Percentiles rank a stretch among this genome's conserved stretches.
Conservation (phyloP, 2,797 vertebrate species). For the Otus scops region DNA sequence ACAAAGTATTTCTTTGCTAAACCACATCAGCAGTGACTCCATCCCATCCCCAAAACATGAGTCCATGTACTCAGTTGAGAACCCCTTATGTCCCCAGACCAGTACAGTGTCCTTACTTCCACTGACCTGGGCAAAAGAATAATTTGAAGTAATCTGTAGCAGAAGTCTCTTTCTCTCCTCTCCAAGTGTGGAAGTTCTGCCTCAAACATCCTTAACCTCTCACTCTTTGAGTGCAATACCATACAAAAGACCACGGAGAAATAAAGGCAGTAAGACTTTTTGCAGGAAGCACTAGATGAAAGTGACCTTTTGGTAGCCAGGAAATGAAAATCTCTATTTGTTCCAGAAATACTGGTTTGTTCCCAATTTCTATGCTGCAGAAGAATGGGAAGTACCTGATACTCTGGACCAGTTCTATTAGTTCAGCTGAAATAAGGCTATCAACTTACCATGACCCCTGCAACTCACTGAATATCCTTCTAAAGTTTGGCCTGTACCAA, state of each 20-base stretch:
- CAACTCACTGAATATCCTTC: not conserved
- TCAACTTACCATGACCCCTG: not conserved
- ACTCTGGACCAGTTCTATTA: not conserved
- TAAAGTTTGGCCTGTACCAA: not conserved
- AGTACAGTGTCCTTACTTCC: not conserved
- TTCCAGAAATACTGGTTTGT: not conserved
- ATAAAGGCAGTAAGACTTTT: not conserved
- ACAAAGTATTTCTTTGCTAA: not conserved
- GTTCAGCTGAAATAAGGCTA: not conserved
- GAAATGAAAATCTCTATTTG: not conserved
- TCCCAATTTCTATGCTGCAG: not conserved
- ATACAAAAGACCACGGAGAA: not conserved
- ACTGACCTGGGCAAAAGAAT: not conserved
- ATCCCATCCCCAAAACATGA: not conserved
- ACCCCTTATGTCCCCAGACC: not conserved
- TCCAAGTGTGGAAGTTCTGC: not conserved
- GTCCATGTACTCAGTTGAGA: not conserved
- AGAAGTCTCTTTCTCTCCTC: not conserved
- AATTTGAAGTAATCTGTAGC: not conserved
- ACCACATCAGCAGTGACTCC: not conserved
- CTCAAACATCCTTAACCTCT: not conserved
- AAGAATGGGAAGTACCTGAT: not conserved
- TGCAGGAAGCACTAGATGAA: not conserved
- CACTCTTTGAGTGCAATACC: not conserved
- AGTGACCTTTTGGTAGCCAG: not conserved